A percentile compares a stretch with the other conserved stretches of the same genome.
These are phyloP conservation scores for Drosophila mettleri DNA, from an alignment of 2,888 invertebrate genomes.

Conservation along the genomic window DNA sequence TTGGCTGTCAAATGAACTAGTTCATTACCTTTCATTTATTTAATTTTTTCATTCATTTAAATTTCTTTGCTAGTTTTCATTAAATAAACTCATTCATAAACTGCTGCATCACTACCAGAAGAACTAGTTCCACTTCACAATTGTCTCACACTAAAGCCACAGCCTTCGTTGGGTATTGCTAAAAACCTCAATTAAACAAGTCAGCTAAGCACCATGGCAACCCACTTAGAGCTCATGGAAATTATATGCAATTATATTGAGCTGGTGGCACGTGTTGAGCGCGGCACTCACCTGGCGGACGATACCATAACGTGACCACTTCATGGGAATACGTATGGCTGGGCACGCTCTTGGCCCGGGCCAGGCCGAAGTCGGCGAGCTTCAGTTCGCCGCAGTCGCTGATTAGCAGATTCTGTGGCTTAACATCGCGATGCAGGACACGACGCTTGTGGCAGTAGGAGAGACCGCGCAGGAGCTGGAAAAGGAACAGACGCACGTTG, in stretches of 20 bases:
- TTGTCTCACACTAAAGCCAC: neutral
- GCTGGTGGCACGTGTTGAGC: neutral
- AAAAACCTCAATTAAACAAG: neutral
- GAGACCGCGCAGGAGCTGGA: slow-evolving; percentile 97
- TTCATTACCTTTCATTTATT: too few species aligned
- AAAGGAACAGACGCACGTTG: slow-evolving; percentile 97
- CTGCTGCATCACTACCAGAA: too few species aligned
- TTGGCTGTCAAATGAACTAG: slow-evolving; percentile 1
- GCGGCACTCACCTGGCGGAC: slow-evolving; percentile 91
- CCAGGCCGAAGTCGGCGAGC: slow-evolving; percentile 98
- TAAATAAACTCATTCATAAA: too few species aligned
- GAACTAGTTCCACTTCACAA: too few species aligned
- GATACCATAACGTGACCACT: slow-evolving; percentile 99
- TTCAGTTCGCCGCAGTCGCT: slow-evolving; percentile 98
- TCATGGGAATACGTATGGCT: slow-evolving; percentile 99
- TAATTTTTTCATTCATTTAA: too few species aligned
- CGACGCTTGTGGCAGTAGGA: slow-evolving; percentile 98
- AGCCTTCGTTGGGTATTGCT: neutral
- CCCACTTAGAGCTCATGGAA: neutral
- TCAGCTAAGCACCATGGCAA: neutral
- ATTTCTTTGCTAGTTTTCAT: too few species aligned
- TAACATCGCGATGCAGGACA: slow-evolving; percentile 98
- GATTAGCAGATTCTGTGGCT: slow-evolving; percentile 99
- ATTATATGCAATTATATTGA: slow-evolving; percentile 5
- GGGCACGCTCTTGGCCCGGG: slow-evolving; percentile 99